Evolutionary conservation across 2,888 invertebrate species (phyloP), one percentile per base, ranked within the genome.

Genomic region (Vesta saturnalis): DNA sequence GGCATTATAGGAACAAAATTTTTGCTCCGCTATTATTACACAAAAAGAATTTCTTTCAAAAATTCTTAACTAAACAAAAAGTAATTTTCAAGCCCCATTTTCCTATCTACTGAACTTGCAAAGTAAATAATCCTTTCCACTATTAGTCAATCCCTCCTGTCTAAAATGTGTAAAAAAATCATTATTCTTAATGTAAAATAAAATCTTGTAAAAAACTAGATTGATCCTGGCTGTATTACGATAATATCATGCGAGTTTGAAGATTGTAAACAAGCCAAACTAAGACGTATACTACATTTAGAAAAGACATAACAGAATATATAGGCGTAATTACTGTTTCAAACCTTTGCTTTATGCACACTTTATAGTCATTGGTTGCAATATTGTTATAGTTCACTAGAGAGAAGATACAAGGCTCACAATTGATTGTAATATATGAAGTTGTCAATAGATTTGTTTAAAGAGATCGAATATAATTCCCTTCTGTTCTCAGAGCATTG

Each of bases 91-190:
- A 18, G 21, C 19, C 52, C 52, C n/a, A 52, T 52, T 19, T 19
- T 21, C 52, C 12, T 12, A 52, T 19, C 52, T 19, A 18, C 19
- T 21, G 12, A 52, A 52, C 52, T 52, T 52, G 3, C n/a, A 52
- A 52, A 52, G 52, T 52, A 52, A 52, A 52, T 52, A 52, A 52
- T 52, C 52, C 52, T 12, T 12, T 21, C 52, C 52, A 21, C 52
- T 19, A 52, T 52, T 52, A 52, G 52, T 52, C 52, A 52, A 52
- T 52, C 22, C 52, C 8, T 19, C 2, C 52, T 21, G 19, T 52
- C 52, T 19, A 19, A 52, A 52, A 52, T 21, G 52, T 21, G 19
- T 21, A 52, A 52, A 4, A 12, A 18, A 18, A 52, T 52, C 52
- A 19, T 52, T 52, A 52, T 52, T 52, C 52, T 52, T 52, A 52